Percentiles rank a stretch among this genome's conserved stretches.
Evolutionary conservation across 2,113 vertebrate genomes (phyloP).

Genomic region (Strix uralensis): DNA sequence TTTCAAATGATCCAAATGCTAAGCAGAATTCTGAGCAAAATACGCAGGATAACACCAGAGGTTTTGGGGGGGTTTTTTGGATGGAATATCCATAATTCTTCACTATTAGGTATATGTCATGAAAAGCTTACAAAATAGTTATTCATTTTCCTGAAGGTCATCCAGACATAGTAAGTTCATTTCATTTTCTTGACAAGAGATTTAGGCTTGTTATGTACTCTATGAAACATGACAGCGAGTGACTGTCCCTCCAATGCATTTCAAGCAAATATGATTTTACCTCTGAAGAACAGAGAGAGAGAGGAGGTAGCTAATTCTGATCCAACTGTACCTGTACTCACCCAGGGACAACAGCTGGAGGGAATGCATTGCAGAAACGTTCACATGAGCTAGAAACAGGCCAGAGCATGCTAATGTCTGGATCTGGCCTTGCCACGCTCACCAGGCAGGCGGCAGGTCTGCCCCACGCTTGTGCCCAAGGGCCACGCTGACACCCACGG

Average conservation of each 20-base stretch:
- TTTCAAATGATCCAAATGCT: background rate
- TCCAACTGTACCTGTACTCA: background rate
- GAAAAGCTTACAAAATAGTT: conserved; percentile 19
- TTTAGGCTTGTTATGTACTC: conserved; percentile 20
- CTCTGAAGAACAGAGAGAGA: background rate
- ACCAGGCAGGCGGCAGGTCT: background rate
- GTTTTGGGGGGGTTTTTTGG: background rate
- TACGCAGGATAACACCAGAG: background rate
- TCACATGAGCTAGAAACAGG: rapidly evolving
- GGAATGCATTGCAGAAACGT: background rate
- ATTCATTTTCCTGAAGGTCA: conserved; percentile 57
- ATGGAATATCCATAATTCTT: background rate
- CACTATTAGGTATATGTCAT: background rate
- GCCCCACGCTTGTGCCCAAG: background rate
- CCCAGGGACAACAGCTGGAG: background rate
- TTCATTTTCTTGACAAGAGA: conserved; percentile 53
- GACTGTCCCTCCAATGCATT: background rate
- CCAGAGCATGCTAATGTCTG: rapidly evolving
- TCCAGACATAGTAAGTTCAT: conserved; percentile 17
- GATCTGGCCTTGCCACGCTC: rapidly evolving
- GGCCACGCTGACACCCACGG: background rate
- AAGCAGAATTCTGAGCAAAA: background rate
- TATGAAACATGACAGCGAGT: background rate
- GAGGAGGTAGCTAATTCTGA: background rate
- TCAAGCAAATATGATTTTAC: background rate